Base-by-base conservation (phyloP, 2,797 vertebrate genomes). In the Nyctibius grandis region DNA sequence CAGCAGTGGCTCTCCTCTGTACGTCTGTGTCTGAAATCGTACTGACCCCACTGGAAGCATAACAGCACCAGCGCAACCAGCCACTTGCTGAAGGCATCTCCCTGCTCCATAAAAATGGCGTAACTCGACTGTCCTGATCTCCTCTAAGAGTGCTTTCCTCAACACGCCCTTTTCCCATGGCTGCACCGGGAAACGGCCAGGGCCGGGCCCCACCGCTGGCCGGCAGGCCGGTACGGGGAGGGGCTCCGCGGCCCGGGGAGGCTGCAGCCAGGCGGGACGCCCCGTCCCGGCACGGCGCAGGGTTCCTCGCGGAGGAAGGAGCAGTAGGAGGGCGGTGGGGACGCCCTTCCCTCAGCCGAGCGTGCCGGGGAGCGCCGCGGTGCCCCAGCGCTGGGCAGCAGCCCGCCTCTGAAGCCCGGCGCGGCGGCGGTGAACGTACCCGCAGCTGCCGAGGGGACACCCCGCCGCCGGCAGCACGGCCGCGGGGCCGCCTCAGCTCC, bases 1-100 rank as follows among this genome's bases (percentile, higher is more conserved):
- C 12, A 3, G 15, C 18, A 9, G n/a, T 6, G 31, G 16, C 47
- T 15, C 8, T 18, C 10, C 65, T 15, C 25, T 21, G 8, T 1
- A 9, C 2, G 6, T 0, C 3, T 0, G 6, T 3, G 0, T 12
- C 65, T 34, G 5, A 16, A 11, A 21, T 2, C 4, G 8, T 0
- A 5, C 47, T 5, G 70, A 4, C 42, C 18, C 4, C 4, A 11
- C 6, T 5, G 57, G 26, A 28, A 36, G 12, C 1, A 0, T 12
- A 14, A 22, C 11, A 14, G 23, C 6, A 45, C 13, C 17, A 1
- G 1, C 0, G 0, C 60, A 25, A 5, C 25, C 60, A 14, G 12
- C 4, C 44, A 0, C 18, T 44, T 42, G 7, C 13, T 17, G 17
- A 7, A 2, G 12, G 2, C 4, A 14, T 1, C 40, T 10, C 29